These are phyloP conservation scores for Chromobotia macracanthus DNA, from an alignment of 2,797 vertebrate species.

Conservation along the genomic window DNA sequence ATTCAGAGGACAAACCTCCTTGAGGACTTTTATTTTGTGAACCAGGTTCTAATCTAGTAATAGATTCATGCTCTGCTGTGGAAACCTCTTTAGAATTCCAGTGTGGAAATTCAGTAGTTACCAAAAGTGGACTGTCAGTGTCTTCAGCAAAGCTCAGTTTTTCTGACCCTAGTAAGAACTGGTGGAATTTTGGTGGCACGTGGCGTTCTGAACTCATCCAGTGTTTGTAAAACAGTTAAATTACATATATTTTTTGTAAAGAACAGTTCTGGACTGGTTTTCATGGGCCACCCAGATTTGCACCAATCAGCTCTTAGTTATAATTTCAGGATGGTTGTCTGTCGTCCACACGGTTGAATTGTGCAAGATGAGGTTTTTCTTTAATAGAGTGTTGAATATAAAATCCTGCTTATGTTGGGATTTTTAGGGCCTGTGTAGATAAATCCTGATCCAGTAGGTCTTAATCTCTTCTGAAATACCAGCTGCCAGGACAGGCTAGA, in stretches of 20 bases:
- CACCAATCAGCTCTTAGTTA: slow-evolving; percentile 16
- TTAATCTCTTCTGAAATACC: slow-evolving; percentile 48
- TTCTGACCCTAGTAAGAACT: slow-evolving; percentile 31
- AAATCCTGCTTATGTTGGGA: slow-evolving; percentile 44
- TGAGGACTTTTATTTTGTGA: slow-evolving; percentile 52
- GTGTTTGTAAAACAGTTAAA: slow-evolving; percentile 43
- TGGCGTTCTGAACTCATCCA: slow-evolving; percentile 51
- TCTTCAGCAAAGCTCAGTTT: slow-evolving; percentile 27
- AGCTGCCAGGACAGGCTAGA: slow-evolving; percentile 42
- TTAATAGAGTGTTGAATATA: slow-evolving; percentile 47
- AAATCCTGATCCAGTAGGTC: slow-evolving; percentile 48
- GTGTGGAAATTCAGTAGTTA: slow-evolving; percentile 24
- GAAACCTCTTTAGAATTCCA: slow-evolving; percentile 44
- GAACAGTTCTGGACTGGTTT: slow-evolving; percentile 35
- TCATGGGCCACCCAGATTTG: slow-evolving; percentile 20
- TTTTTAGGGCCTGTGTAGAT: slow-evolving; percentile 41
- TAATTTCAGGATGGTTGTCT: slow-evolving; percentile 32
- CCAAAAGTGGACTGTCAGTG: slow-evolving; percentile 37
- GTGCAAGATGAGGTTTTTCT: slow-evolving; percentile 32
- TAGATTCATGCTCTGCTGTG: slow-evolving; percentile 28
- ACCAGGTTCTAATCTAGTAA: slow-evolving; percentile 35
- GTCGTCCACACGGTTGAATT: slow-evolving; percentile 6
- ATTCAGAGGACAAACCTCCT: slow-evolving; percentile 47
- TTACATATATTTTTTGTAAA: slow-evolving; percentile 36
- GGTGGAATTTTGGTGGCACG: slow-evolving; percentile 21